phyloP scores from a whole-genome alignment of 1,140 invertebrate species.

The Gerris buenoi region DNA sequence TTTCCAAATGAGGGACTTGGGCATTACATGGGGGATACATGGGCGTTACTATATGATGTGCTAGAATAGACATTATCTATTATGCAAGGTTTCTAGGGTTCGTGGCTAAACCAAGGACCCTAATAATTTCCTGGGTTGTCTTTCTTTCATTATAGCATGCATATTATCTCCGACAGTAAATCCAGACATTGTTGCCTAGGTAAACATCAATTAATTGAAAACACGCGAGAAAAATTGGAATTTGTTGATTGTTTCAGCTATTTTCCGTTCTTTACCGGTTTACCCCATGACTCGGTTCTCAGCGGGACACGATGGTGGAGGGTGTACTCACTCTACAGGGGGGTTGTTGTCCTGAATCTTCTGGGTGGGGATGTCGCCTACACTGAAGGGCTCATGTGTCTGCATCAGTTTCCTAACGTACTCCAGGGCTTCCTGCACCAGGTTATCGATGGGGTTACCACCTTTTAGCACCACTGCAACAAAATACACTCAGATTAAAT shows the following conservation, averaged over 20 bases:
- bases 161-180: background rate
- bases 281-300: no score
- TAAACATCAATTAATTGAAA: background rate
- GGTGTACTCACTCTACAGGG: background rate
- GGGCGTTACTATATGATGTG: no score
- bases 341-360: background rate
- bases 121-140: no score
- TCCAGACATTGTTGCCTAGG: background rate
- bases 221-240: background rate
- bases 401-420: constrained; percentile 1
- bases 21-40: no score
- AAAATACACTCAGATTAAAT: no score
- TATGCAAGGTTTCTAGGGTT: no score
- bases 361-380: background rate
- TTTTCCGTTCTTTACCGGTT: background rate
- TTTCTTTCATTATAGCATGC: background rate
- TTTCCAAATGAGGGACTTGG: no score
- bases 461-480: background rate
- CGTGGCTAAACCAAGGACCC: no score
- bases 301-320: background rate
- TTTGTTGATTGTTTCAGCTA: background rate
- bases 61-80: no score
- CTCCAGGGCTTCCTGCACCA: background rate
- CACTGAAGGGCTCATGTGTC: background rate
- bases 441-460: constrained; percentile 3